These are phyloP conservation scores for Bergia sp. DNA, from an alignment of 92 coral and sea anemone species.

Conservation along the genomic window DNA sequence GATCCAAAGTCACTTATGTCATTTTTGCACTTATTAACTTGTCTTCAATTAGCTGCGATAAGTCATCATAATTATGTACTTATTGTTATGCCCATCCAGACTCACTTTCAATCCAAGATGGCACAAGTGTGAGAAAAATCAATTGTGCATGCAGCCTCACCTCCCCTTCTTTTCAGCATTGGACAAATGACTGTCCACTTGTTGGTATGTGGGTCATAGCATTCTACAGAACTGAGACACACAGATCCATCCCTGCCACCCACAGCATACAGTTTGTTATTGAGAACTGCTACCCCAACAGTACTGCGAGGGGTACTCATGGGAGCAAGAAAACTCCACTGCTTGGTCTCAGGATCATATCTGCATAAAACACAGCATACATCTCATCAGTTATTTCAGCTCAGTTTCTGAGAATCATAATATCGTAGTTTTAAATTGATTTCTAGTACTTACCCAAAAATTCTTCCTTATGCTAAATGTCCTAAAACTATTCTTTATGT, in stretches of 20 bases:
- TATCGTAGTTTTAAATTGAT: too few species aligned
- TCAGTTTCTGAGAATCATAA: too few species aligned
- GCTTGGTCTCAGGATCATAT: constrained; percentile 90
- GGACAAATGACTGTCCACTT: constrained; percentile 94
- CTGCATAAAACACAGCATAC: constrained; percentile 30
- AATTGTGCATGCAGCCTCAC: constrained; percentile 40
- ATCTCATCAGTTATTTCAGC: too few species aligned
- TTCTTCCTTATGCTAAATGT: too few species aligned
- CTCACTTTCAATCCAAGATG: too few species aligned
- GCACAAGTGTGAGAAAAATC: not conserved
- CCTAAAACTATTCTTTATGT: too few species aligned
- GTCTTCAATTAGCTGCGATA: too few species aligned
- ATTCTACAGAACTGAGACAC: constrained; percentile 92
- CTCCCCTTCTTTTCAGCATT: constrained; percentile 97
- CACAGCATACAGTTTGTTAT: constrained; percentile 96
- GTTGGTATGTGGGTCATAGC: constrained; percentile 96
- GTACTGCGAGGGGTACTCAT: constrained; percentile 99
- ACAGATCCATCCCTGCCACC: constrained; percentile 99
- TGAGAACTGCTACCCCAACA: constrained; percentile 95
- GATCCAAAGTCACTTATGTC: too few species aligned
- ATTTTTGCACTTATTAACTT: too few species aligned
- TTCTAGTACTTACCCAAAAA: too few species aligned
- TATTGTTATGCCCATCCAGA: too few species aligned
- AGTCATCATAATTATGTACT: too few species aligned
- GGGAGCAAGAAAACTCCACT: constrained; percentile 96